A percentile compares a stretch with the other conserved stretches of the same genome.
phyloP scores from a whole-genome alignment of 2,797 vertebrate genomes.

The Alauda arvensis region DNA sequence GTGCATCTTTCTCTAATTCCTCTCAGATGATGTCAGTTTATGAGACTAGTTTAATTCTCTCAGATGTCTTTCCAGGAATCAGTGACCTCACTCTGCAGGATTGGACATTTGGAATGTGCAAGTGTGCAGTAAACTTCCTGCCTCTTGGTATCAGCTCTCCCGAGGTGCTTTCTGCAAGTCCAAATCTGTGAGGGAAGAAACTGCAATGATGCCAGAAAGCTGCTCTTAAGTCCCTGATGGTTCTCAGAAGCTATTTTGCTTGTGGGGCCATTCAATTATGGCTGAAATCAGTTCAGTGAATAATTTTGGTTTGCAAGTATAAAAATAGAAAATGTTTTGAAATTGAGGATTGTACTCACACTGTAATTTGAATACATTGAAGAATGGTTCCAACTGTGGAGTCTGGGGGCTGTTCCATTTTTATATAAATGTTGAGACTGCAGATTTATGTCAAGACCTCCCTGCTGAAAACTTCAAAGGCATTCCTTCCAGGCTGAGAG shows the following conservation, averaged over 20 bases:
- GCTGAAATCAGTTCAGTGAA: constrained; percentile 11
- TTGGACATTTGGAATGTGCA: constrained; percentile 21
- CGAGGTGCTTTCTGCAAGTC: background rate
- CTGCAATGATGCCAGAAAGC: background rate
- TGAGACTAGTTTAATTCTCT: constrained; percentile 23
- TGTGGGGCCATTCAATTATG: background rate
- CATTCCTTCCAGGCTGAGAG: background rate
- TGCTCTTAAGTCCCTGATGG: background rate
- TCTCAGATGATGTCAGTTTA: constrained; percentile 30
- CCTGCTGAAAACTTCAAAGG: constrained; percentile 24
- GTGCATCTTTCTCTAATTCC: background rate
- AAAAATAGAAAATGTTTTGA: constrained; percentile 27
- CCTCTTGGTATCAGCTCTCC: background rate
- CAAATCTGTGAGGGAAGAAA: background rate
- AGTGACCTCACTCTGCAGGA: constrained; percentile 41
- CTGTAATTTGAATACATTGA: background rate
- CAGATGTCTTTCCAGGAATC: constrained; percentile 47
- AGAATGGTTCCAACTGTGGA: constrained; percentile 1
- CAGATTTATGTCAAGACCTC: constrained; percentile 17
- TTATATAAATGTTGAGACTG: background rate
- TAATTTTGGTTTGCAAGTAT: background rate
- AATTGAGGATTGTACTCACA: background rate
- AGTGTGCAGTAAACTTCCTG: constrained; percentile 31
- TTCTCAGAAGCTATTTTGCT: constrained; percentile 4
- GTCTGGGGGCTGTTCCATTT: background rate